phyloP scores from a whole-genome alignment of 2,888 invertebrate genomes.

The Linyphia triangularis region DNA sequence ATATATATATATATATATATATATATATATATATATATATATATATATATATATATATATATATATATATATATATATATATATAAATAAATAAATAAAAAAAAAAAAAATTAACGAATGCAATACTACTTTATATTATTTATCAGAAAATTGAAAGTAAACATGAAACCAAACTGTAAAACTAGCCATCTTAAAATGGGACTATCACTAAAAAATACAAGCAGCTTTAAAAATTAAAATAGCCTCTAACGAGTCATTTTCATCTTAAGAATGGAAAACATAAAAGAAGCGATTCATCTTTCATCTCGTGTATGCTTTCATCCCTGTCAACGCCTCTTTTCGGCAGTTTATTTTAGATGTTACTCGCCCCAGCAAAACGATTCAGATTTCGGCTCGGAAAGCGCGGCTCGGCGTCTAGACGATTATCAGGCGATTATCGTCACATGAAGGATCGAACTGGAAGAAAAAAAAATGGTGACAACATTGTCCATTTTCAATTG shows the following conservation, averaged over 20 bases:
- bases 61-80: too few species aligned
- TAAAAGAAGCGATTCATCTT: not conserved
- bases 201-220: not conserved
- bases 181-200: too few species aligned
- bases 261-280: not conserved
- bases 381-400: not conserved
- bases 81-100: too few species aligned
- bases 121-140: too few species aligned
- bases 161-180: too few species aligned
- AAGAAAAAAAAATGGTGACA: too few species aligned
- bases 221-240: not conserved
- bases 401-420: slow-evolving; percentile 36
- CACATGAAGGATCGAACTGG: not conserved
- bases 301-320: not conserved
- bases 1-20: not conserved
- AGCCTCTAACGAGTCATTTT: not conserved
- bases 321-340: slow-evolving; percentile 41
- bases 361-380: not conserved
- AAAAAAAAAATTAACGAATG: too few species aligned
- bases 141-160: too few species aligned
- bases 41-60: too few species aligned
- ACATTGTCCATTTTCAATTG: too few species aligned
- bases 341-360: slow-evolving; percentile 37
- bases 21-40: too few species aligned
- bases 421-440: slow-evolving; percentile 38